Percentiles rank a stretch among this genome's conserved stretches.
phyloP scores from a whole-genome alignment of 2,888 invertebrate species.

The Chaetoderma sp. region DNA sequence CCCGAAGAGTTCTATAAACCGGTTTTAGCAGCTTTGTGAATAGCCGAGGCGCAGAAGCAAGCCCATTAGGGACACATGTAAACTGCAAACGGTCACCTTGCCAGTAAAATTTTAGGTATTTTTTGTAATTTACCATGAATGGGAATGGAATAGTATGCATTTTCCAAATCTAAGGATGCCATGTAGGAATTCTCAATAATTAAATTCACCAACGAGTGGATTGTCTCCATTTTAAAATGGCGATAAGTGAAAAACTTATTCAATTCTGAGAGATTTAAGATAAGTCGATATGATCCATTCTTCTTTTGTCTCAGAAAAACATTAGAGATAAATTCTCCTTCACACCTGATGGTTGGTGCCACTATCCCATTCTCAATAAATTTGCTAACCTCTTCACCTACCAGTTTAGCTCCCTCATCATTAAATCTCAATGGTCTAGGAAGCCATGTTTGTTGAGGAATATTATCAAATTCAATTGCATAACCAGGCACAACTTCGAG shows the following conservation, averaged over 20 bases:
- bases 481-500: too few relatives aligned
- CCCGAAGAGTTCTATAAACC: background rate
- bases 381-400: too few relatives aligned
- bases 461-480: too few relatives aligned
- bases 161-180: slow-evolving; percentile 24
- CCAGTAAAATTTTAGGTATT: slow-evolving; percentile 27
- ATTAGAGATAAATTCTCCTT: slow-evolving; percentile 33
- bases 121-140: slow-evolving; percentile 14
- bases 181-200: slow-evolving; percentile 11
- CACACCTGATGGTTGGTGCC: too few relatives aligned
- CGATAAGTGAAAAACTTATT: slow-evolving; percentile 26
- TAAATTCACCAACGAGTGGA: slow-evolving; percentile 14
- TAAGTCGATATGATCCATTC: slow-evolving; percentile 30
- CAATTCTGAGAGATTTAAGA: slow-evolving; percentile 30
- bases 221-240: slow-evolving; percentile 34
- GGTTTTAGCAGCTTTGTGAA: slow-evolving; percentile 3
- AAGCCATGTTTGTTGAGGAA: too few relatives aligned
- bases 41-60: background rate
- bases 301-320: slow-evolving; percentile 30
- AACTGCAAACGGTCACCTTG: slow-evolving; percentile 4
- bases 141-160: slow-evolving; percentile 31
- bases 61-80: background rate
- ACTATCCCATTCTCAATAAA: too few relatives aligned
- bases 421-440: too few relatives aligned
- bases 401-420: too few relatives aligned